Evolutionary conservation across 2,113 vertebrate genomes (phyloP).

Genomic region (Engraulis encrasicolus): DNA sequence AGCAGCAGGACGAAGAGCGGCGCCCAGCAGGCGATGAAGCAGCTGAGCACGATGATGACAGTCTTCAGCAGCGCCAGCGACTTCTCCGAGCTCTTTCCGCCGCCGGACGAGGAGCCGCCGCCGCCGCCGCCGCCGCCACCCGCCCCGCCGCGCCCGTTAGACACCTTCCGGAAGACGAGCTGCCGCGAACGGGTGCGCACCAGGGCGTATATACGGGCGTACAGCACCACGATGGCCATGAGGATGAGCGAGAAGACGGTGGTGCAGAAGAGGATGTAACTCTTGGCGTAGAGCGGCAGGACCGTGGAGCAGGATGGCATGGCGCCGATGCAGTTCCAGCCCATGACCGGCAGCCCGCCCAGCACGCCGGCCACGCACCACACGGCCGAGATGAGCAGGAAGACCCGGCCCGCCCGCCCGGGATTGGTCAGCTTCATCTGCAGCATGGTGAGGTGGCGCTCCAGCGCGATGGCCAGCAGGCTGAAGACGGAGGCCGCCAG

Average conservation of each 20-base stretch:
- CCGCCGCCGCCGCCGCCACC: no score
- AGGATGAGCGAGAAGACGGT: constrained; percentile 91
- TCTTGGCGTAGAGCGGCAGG: constrained; percentile 96
- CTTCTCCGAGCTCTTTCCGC: constrained; percentile 90
- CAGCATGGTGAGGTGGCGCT: constrained; percentile 96
- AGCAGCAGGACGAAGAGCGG: constrained; percentile 96
- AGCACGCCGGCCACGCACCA: constrained; percentile 87
- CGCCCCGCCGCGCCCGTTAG: constrained; percentile 76
- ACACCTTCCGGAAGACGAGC: constrained; percentile 89
- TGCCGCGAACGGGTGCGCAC: constrained; percentile 92
- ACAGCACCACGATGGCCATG: constrained; percentile 91
- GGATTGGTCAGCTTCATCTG: constrained; percentile 96
- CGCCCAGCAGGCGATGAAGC: constrained; percentile 96
- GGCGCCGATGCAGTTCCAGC: constrained; percentile 91
- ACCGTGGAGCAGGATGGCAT: constrained; percentile 89
- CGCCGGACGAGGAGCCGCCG: no score
- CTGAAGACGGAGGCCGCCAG: constrained; percentile 96
- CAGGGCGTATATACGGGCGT: constrained; percentile 92
- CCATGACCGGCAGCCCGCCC: constrained; percentile 91
- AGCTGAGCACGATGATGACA: constrained; percentile 95
- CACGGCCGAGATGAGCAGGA: constrained; percentile 92
- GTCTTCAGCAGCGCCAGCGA: constrained; percentile 95
- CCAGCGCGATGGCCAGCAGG: constrained; percentile 93
- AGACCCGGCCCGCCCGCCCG: constrained; percentile 91
- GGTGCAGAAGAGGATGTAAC: constrained; percentile 98